Conservation (phyloP, 2,797 vertebrate species). For the Poecilia velifera region DNA sequence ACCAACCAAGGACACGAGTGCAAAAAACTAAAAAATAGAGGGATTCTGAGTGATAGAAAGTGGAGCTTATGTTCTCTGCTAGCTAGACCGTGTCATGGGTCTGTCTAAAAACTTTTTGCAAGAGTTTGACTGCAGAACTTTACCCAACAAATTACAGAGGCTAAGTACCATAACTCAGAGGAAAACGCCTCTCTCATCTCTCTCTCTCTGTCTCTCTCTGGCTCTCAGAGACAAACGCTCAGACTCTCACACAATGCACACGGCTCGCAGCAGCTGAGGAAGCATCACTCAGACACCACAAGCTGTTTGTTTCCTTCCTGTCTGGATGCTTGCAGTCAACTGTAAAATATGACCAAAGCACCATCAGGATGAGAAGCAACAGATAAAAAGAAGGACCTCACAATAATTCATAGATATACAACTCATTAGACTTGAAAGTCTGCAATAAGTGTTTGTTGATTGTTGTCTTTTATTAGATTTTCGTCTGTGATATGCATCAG, state of each 20-base stretch:
- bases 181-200: conserved; percentile 28
- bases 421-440: background rate
- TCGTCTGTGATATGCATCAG: conserved; percentile 1
- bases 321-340: conserved; percentile 58
- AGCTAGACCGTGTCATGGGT: conserved; percentile 72
- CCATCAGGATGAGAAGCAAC: conserved; percentile 29
- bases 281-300: conserved; percentile 62
- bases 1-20: conserved; percentile 23
- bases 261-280: conserved; percentile 46
- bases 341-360: conserved; percentile 63
- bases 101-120: conserved; percentile 69
- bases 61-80: conserved; percentile 65
- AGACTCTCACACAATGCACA: conserved; percentile 7
- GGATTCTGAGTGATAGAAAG: conserved; percentile 60
- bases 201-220: conserved; percentile 15
- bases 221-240: conserved; percentile 3
- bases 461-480: background rate
- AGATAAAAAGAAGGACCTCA: conserved; percentile 23
- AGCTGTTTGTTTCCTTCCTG: conserved; percentile 66
- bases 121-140: conserved; percentile 67
- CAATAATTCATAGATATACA: conserved; percentile 4
- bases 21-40: background rate
- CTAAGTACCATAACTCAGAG: conserved; percentile 57
- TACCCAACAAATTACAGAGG: conserved; percentile 59
- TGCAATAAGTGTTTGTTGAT: background rate